phyloP scores from a whole-genome alignment of 2,888 invertebrate species.

The Cremastobaeus sp. region DNA sequence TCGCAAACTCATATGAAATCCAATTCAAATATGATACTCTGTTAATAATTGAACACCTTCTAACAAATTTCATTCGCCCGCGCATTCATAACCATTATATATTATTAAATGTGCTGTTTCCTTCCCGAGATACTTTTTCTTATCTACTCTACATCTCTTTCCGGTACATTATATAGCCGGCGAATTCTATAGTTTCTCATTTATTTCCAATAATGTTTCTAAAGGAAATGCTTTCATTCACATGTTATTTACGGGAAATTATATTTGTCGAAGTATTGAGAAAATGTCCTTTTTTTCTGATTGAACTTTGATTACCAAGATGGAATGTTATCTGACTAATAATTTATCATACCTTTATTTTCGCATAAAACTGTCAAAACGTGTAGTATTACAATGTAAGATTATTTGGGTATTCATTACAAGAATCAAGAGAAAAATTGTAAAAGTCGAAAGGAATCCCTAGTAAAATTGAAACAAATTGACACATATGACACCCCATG shows the following conservation, averaged over 20 bases:
- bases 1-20: too few species aligned
- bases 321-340: too few species aligned
- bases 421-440: too few species aligned
- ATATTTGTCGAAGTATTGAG: neutral
- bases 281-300: neutral
- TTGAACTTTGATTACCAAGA: neutral
- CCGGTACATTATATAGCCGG: conserved; percentile 2
- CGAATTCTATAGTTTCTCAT: conserved; percentile 16
- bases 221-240: neutral
- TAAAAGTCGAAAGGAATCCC: too few species aligned
- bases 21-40: too few species aligned
- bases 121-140: conserved; percentile 2
- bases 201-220: conserved; percentile 22
- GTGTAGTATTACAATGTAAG: too few species aligned
- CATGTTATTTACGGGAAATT: conserved; percentile 5
- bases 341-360: too few species aligned
- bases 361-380: too few species aligned
- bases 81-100: conserved; percentile 27
- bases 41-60: too few species aligned
- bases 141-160: conserved; percentile 29
- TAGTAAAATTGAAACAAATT: too few species aligned
- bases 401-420: too few species aligned
- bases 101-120: conserved; percentile 13
- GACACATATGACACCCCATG: too few species aligned
- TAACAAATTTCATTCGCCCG: conserved; percentile 20